Evolutionary conservation across 2,113 vertebrate species (phyloP).

Genomic region (Lanius ludovicianus): DNA sequence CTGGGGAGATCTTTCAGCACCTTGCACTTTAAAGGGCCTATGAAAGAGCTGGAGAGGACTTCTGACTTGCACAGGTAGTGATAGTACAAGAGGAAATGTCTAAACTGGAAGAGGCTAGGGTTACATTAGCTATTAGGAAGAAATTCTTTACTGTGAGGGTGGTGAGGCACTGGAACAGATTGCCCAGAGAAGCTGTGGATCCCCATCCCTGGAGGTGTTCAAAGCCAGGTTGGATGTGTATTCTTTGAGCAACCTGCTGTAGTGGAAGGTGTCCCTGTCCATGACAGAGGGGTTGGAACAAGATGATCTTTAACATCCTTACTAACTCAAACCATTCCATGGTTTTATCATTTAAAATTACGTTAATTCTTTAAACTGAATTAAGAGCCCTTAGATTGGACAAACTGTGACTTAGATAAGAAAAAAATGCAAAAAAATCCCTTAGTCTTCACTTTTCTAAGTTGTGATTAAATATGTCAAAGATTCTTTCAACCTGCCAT

Average conservation of each 20-base stretch:
- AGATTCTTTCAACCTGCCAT: not conserved
- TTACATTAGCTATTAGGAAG: not conserved
- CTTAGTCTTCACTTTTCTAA: not conserved
- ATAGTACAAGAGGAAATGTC: no score
- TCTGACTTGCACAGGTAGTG: not conserved
- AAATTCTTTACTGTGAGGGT: not conserved
- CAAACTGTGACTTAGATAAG: not conserved
- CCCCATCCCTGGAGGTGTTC: not conserved
- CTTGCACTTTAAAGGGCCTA: not conserved
- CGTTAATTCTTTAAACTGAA: not conserved
- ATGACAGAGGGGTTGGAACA: rapidly evolving
- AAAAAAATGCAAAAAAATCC: not conserved
- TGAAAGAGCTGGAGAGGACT: not conserved
- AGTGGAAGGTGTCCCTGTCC: not conserved
- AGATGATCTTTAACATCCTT: rapidly evolving
- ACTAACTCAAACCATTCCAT: not conserved
- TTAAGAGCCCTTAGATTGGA: not conserved
- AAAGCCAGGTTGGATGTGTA: not conserved
- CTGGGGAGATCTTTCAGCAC: not conserved
- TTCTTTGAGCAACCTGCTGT: rapidly evolving
- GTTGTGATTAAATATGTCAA: not conserved
- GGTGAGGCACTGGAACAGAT: not conserved
- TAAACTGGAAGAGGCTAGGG: not conserved
- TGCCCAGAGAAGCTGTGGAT: not conserved
- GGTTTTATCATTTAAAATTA: not conserved